Conservation (phyloP, 1,140 invertebrate genomes). For the Brachionus rubens region DNA sequence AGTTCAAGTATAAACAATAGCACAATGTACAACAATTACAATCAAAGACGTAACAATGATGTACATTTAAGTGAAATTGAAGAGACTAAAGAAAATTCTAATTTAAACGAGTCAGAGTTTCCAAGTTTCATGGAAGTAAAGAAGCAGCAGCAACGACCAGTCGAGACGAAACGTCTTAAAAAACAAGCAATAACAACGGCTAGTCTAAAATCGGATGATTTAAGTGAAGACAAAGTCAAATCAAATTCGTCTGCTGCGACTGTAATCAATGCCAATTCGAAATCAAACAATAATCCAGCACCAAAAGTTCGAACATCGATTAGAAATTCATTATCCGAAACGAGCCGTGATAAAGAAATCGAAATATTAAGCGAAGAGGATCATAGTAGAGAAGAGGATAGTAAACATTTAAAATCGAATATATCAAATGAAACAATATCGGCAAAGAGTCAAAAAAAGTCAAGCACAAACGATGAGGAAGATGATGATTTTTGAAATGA, state of each 20-base stretch:
- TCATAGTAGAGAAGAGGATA: too few species aligned
- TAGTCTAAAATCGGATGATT: not conserved
- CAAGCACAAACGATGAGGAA: too few species aligned
- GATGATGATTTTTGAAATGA: too few species aligned
- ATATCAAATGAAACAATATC: too few species aligned
- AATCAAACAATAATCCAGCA: not conserved
- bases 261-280: not conserved
- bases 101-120: slow-evolving; percentile 8
- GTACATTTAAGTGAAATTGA: slow-evolving; percentile 6
- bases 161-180: not conserved
- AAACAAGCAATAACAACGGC: not conserved
- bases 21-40: not conserved
- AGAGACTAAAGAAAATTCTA: slow-evolving; percentile 11
- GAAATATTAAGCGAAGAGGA: slow-evolving; percentile 32
- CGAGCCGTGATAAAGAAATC: not conserved
- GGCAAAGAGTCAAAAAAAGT: too few species aligned
- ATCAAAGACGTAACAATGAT: not conserved
- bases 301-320: not conserved
- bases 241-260: not conserved
- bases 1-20: slow-evolving; percentile 25
- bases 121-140: not conserved
- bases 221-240: not conserved
- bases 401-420: too few species aligned
- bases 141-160: not conserved
- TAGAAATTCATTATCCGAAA: not conserved